Evolutionary conservation across 2,888 invertebrate genomes (phyloP), one percentile per base, ranked within the genome.

Genomic region (Gymnocheta viridis): DNA sequence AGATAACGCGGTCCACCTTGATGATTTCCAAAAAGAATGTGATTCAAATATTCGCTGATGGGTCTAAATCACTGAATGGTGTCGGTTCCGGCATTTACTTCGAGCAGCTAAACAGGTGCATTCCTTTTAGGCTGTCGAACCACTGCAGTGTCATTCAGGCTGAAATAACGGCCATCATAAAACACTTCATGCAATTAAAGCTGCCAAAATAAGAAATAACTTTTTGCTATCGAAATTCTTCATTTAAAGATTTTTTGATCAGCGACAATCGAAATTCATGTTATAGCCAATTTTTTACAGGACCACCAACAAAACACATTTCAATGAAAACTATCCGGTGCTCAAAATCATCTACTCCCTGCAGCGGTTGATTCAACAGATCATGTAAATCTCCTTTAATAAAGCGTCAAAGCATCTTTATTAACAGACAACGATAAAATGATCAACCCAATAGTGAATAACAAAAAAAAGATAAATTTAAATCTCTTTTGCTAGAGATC

Each of bases 401-500:
- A 73, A 77, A 49, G 67, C 83, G 76, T 62, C 67, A 84, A 66
- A 70, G 38, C 64, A 41, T 60, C 41, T 80, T 74, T 44, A 12
- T 54, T 76, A 24, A 54, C 17, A 10, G 32, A 7, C 35, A 54
- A 54, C 70, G 32, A 51, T 62, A 24, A 67, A 73, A 32, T 38
- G 49, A 69, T 74, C 51, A 62, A 49, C 12, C 27, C 69, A 41
- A 44, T 22, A 14, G 4, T n/a, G 12, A 12, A 47, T 51, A 64
- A n/a, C n/a, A n/a, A n/a, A 24, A 41, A 47, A 27, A 24, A 24
- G 7, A 38, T 29, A 49, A 60, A 72, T 58, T 60, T 74, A 79
- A 79, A 80, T 72, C 58, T 64, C 29, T 67, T 73, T 56, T 64
- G 35, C 29, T 73, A 73, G 58, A 73, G 67, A 81, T 77, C 67